Evolutionary conservation across 1,140 invertebrate species (phyloP).

Genomic region (Pantala flavescens): DNA sequence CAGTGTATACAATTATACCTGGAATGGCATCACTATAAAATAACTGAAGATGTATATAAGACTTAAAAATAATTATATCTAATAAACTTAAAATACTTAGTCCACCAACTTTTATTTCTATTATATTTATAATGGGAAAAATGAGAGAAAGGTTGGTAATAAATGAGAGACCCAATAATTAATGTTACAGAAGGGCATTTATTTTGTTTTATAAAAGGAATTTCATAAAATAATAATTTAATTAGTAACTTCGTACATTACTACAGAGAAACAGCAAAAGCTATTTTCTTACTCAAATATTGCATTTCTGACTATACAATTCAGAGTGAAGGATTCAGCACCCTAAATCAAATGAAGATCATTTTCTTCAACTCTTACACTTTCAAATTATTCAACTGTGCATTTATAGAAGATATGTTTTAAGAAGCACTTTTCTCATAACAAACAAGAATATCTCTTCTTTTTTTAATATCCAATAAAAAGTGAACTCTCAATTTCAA

Average conservation of each 20-base stretch:
- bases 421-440: not conserved
- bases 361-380: too few species aligned
- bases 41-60: too few species aligned
- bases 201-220: not conserved
- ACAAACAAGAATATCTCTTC: not conserved
- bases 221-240: conserved; percentile 6
- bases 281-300: not conserved
- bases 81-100: too few species aligned
- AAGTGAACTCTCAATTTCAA: not conserved
- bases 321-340: not conserved
- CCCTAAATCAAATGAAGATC: too few species aligned
- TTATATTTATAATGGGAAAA: too few species aligned
- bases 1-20: too few species aligned
- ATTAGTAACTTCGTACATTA: not conserved
- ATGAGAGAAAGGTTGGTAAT: too few species aligned
- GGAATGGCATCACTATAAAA: too few species aligned
- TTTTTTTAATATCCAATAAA: not conserved
- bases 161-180: too few species aligned
- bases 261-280: not conserved
- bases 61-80: too few species aligned
- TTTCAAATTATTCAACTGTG: not conserved
- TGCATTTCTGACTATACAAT: not conserved
- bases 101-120: too few species aligned
- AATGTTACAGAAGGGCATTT: too few species aligned
- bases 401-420: not conserved